These are phyloP conservation scores for Petrocephalus schoutedeni DNA, from an alignment of 2,797 vertebrate genomes.

Conservation along the genomic window DNA sequence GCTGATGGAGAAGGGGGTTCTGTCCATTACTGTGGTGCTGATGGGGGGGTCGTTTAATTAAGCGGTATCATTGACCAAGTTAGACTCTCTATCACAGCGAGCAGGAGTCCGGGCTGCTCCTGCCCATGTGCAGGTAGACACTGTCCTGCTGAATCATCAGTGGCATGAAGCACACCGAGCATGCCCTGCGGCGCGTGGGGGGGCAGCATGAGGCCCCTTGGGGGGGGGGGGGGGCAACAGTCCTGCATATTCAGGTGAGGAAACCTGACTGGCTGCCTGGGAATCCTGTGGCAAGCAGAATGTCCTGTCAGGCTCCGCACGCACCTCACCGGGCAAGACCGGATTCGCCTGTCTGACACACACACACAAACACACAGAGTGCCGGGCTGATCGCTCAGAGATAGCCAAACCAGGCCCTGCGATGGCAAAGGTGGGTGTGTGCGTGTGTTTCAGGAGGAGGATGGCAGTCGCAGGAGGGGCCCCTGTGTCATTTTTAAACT, in stretches of 20 bases:
- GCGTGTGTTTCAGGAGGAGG: background rate
- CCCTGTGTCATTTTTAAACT: background rate
- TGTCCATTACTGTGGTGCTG: background rate
- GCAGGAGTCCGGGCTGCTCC: slow-evolving; percentile 10
- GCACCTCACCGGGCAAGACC: background rate
- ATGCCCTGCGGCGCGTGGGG: background rate
- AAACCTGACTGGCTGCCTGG: slow-evolving; percentile 67
- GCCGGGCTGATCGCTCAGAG: background rate
- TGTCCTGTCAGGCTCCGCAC: background rate
- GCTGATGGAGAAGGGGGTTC: background rate
- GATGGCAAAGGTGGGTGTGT: background rate
- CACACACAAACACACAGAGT: background rate
- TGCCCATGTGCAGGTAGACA: slow-evolving; percentile 29
- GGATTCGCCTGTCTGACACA: background rate
- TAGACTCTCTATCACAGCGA: background rate
- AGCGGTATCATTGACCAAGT: background rate
- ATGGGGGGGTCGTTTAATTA: background rate
- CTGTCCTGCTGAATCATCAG: slow-evolving; percentile 20
- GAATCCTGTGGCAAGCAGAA: slow-evolving; percentile 40
- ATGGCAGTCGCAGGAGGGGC: background rate
- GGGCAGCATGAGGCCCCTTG: background rate
- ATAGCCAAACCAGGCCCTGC: background rate
- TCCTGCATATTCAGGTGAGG: slow-evolving; percentile 49
- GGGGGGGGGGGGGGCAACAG: slow-evolving; percentile 36
- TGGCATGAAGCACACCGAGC: background rate